Conservation (phyloP, 2,888 invertebrate genomes). For the Oligia fasciuncula region DNA sequence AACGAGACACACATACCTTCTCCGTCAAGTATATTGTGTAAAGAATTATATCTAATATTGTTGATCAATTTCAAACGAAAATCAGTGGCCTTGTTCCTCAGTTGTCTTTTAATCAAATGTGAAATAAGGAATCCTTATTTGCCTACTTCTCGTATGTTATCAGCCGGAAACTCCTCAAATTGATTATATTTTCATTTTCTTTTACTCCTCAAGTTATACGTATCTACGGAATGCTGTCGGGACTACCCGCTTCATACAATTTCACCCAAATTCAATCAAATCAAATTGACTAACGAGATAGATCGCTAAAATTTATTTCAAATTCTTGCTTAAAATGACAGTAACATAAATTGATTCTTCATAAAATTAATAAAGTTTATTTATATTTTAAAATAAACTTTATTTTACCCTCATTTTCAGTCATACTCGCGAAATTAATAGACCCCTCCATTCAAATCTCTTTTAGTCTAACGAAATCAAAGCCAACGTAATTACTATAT, state of each 20-base stretch:
- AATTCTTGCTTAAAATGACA: conserved; percentile 3
- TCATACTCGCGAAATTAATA: neutral
- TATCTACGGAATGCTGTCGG: neutral
- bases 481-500: neutral
- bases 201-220: conserved; percentile 1
- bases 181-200: conserved; percentile 20
- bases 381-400: neutral
- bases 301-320: conserved; percentile 25
- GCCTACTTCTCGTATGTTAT: neutral
- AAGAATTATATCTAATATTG: neutral
- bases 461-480: conserved; percentile 13
- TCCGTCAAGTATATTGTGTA: neutral
- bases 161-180: conserved; percentile 9
- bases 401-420: neutral
- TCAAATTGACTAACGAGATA: conserved; percentile 36
- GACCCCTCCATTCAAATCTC: conserved; percentile 1
- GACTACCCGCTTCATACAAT: conserved; percentile 20
- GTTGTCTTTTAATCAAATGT: neutral
- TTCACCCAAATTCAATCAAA: conserved; percentile 46
- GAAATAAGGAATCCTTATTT: neutral
- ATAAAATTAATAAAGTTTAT: neutral
- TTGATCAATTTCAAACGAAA: neutral
- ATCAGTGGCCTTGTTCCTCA: too few relatives aligned
- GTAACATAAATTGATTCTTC: conserved; percentile 6
- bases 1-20: too few relatives aligned